Conservation (phyloP, 2,888 invertebrate genomes). For the Asteroscopus sphinx region DNA sequence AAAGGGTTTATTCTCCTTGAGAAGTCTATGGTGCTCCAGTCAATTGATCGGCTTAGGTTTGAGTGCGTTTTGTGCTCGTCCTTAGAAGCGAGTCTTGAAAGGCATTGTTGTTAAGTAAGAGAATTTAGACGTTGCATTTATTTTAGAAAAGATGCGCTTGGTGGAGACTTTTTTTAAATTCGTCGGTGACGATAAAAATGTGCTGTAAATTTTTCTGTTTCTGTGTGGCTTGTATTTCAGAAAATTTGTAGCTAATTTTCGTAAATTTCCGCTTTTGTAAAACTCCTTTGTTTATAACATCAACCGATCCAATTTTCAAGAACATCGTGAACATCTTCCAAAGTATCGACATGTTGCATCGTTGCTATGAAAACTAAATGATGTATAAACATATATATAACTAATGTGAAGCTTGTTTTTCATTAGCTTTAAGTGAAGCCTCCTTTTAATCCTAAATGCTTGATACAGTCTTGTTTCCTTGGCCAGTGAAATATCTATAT, state of each 20-base stretch:
- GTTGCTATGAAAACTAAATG: slow-evolving; percentile 48
- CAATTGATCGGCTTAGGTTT: slow-evolving; percentile 44
- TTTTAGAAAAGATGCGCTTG: slow-evolving; percentile 5
- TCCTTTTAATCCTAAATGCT: neutral
- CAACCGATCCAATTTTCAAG: too few species aligned
- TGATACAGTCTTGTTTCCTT: neutral
- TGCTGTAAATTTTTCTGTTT: neutral
- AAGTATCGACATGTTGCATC: slow-evolving; percentile 9
- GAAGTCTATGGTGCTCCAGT: slow-evolving; percentile 36
- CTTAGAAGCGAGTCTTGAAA: slow-evolving; percentile 11
- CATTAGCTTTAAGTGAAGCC: neutral
- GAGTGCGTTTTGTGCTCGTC: slow-evolving; percentile 30
- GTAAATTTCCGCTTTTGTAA: too few species aligned
- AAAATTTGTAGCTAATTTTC: too few species aligned
- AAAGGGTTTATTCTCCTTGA: slow-evolving; percentile 30
- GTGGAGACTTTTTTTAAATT: neutral
- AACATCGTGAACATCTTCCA: slow-evolving; percentile 27
- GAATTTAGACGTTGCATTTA: slow-evolving; percentile 15
- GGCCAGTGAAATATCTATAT: too few species aligned
- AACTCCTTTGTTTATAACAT: too few species aligned
- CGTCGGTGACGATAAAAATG: neutral
- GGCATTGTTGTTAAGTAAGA: slow-evolving; percentile 14
- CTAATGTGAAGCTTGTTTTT: neutral
- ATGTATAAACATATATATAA: neutral
- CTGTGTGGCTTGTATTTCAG: too few species aligned